A percentile compares a stretch with the other conserved stretches of the same genome.
Conservation (phyloP, 2,797 vertebrate genomes). For the Gastrophryne carolinensis region DNA sequence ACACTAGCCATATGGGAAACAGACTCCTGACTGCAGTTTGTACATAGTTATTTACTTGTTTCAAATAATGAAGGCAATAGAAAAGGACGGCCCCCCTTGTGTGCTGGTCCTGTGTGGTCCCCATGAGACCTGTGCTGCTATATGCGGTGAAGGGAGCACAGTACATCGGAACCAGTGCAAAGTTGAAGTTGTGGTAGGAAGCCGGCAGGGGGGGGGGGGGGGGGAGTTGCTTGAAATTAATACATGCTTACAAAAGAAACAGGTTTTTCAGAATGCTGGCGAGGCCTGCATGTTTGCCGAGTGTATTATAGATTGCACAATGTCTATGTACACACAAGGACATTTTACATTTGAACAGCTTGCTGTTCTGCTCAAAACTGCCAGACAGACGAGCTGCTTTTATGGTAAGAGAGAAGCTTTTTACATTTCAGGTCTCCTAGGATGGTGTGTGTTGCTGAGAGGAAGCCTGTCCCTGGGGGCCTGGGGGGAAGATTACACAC, state of each 20-base stretch:
- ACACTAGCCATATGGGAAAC: too few relatives aligned
- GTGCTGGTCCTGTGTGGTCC: too few relatives aligned
- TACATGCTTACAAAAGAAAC: slow-evolving; percentile 57
- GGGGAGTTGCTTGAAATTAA: slow-evolving; percentile 19
- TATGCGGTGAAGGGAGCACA: background rate
- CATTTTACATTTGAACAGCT: slow-evolving; percentile 46
- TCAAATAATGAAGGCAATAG: too few relatives aligned
- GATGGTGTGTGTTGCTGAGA: too few relatives aligned
- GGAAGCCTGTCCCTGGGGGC: too few relatives aligned
- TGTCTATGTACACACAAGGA: slow-evolving; percentile 9
- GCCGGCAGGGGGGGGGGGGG: slow-evolving; percentile 15
- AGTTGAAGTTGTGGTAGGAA: slow-evolving; percentile 19
- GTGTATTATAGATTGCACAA: slow-evolving; percentile 56
- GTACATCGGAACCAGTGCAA: slow-evolving; percentile 8
- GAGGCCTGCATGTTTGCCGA: slow-evolving; percentile 33
- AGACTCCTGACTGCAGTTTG: too few relatives aligned
- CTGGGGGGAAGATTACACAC: too few relatives aligned
- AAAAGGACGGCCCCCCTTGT: too few relatives aligned
- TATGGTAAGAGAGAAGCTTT: too few relatives aligned
- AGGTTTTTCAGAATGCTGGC: slow-evolving; percentile 59
- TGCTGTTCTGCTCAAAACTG: background rate
- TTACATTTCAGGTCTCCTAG: too few relatives aligned
- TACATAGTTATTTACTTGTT: too few relatives aligned
- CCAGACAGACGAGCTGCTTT: too few relatives aligned
- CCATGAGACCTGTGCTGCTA: background rate